Evolutionary conservation across 2,888 invertebrate species (phyloP), one percentile per base, ranked within the genome.

Genomic region (Homarus gammarus): DNA sequence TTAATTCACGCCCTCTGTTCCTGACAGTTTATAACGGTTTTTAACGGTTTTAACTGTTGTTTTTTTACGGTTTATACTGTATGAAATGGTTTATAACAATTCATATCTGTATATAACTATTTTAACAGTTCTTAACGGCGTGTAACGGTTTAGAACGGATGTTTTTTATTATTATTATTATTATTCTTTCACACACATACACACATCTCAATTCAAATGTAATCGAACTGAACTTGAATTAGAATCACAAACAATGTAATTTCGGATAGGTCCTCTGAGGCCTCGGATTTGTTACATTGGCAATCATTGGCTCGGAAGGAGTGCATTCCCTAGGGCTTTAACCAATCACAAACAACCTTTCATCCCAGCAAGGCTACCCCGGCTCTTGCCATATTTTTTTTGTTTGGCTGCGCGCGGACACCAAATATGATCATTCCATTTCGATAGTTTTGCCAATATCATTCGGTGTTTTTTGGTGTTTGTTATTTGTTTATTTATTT

Each of bases 221-320:
- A 70, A 70, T 70, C 70, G 70, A 6, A 70, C n/a, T 70, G 70
- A 70, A 70, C 70, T 70, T 36, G 64, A 81, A 61, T 73, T 40
- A 56, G 64, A 85, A 70, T 75, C 81, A 90, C 85, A 90, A 90
- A 90, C 85, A 90, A 90, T 90, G 83, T 90, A 79, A 90, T 90
- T 87, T 90, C 77, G 40, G 12, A 70, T 36, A 18, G 77, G 73
- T 79, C 83, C 90, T 87, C 83, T 38, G 83, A 87, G 90, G 84
- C 61, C 31, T n/a, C 49, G 87, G 90, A 87, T 90, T 90, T 90
- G 90, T 90, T 87, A 90, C 90, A 90, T 90, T 90, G 86, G 90
- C 90, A 90, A 90, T 90, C 90, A 90, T 90, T 90, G 90, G 90
- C 73, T 87, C 87, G 90, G 87, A 90, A 90, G 90, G 90, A 90